These are phyloP conservation scores for Drosophila oshimai DNA, from an alignment of 1,140 invertebrate species.

Conservation along the genomic window DNA sequence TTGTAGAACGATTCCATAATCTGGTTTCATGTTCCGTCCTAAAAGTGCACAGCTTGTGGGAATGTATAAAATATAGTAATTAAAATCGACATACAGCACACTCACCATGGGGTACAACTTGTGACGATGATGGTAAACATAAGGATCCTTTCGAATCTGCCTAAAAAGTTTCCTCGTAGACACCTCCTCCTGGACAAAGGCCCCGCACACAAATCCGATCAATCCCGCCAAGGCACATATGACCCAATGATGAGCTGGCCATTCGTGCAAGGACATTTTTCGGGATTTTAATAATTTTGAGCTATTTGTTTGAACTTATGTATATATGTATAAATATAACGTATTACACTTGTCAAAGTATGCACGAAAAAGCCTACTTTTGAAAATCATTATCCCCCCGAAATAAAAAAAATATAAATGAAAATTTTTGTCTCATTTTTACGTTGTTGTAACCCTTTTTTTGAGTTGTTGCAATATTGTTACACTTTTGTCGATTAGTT, in stretches of 20 bases:
- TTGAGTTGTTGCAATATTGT: too few relatives aligned
- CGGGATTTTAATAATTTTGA: conserved; percentile 28
- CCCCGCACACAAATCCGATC: conserved; percentile 56
- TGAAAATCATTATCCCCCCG: neutral
- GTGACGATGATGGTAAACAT: conserved; percentile 50
- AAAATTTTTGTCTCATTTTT: too few relatives aligned
- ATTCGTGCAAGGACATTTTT: conserved; percentile 39
- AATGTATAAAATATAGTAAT: neutral
- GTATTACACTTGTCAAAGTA: neutral
- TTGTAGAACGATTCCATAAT: conserved; percentile 37
- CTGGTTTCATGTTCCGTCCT: conserved; percentile 48
- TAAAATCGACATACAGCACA: too few relatives aligned
- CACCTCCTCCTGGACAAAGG: conserved; percentile 53
- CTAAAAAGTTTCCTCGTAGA: conserved; percentile 40
- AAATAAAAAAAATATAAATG: too few relatives aligned
- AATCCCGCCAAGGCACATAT: conserved; percentile 44
- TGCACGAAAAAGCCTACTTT: neutral
- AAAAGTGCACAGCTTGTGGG: conserved; percentile 50
- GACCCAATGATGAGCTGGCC: conserved; percentile 34
- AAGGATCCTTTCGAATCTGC: conserved; percentile 43
- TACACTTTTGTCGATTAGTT: too few relatives aligned
- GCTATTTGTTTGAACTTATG: neutral
- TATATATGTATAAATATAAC: neutral
- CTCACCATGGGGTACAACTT: conserved; percentile 60
- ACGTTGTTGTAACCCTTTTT: too few relatives aligned